phyloP scores from a whole-genome alignment of 2,797 vertebrate species.

The Lacerta agilis region DNA sequence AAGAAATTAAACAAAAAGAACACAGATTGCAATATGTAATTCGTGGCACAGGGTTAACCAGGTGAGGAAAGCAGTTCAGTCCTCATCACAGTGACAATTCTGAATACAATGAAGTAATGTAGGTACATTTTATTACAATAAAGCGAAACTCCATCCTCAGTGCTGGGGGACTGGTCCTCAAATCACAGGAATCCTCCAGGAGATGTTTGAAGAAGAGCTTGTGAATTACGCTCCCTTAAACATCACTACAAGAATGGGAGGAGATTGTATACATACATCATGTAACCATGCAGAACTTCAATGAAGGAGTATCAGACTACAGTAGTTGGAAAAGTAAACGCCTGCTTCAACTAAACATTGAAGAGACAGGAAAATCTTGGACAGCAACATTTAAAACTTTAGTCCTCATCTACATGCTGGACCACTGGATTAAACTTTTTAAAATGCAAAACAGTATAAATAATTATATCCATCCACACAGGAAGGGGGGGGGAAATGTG shows the following conservation, averaged over 20 bases:
- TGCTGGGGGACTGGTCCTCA: not conserved
- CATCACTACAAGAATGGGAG: not conserved
- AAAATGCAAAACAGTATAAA: not conserved
- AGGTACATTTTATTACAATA: not conserved
- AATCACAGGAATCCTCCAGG: not conserved
- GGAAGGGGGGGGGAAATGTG: constrained; percentile 11
- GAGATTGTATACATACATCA: too few species aligned
- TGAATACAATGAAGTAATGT: not conserved
- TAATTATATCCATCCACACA: constrained; percentile 3
- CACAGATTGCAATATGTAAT: not conserved
- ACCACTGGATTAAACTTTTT: not conserved
- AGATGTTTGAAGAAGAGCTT: not conserved
- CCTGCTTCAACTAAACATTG: not conserved
- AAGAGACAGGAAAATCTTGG: not conserved
- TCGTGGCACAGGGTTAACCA: not conserved
- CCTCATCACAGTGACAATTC: not conserved
- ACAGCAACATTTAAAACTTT: not conserved
- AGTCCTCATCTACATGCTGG: not conserved
- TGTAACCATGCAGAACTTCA: not conserved
- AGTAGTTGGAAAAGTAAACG: not conserved
- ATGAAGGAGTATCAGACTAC: not conserved
- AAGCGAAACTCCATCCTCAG: not conserved
- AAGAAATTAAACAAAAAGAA: not conserved
- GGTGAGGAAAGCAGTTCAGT: not conserved
- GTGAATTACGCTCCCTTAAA: not conserved